These are phyloP conservation scores for Mastigias papua DNA, from an alignment of 30 jellyfish, hydroid and myxozoan genomes.

Conservation along the genomic window DNA sequence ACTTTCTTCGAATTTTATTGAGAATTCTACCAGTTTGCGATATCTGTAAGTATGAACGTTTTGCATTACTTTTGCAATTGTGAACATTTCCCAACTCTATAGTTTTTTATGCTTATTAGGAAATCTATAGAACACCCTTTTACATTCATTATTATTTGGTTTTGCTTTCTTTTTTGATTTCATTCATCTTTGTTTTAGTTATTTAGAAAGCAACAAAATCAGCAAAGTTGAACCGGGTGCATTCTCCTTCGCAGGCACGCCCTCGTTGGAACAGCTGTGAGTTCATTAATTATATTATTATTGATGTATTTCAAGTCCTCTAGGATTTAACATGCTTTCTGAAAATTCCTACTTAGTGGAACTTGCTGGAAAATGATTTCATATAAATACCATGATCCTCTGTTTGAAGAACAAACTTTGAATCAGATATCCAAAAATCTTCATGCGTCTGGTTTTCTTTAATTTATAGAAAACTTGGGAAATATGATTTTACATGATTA, in stretches of 20 bases:
- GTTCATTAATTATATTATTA: not conserved
- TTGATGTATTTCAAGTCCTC: not conserved
- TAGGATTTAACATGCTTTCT: too few species aligned
- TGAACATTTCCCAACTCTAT: not conserved
- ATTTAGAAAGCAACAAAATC: slow-evolving; percentile 65
- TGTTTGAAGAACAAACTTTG: not conserved
- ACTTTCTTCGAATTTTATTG: slow-evolving; percentile 61
- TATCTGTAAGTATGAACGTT: slow-evolving; percentile 49
- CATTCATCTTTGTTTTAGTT: slow-evolving; percentile 1
- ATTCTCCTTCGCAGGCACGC: slow-evolving; percentile 43
- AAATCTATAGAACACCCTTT: not conserved
- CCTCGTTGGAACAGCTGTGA: slow-evolving; percentile 57
- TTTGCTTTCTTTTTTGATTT: not conserved
- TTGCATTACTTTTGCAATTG: too few species aligned
- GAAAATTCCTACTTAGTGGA: too few species aligned
- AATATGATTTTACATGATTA: not conserved
- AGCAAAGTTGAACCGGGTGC: slow-evolving; percentile 56
- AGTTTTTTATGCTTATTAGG: not conserved
- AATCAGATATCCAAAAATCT: too few species aligned
- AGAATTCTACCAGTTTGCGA: slow-evolving; percentile 18
- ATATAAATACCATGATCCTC: not conserved
- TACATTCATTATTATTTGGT: not conserved
- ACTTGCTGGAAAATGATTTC: not conserved
- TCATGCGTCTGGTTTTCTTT: not conserved
- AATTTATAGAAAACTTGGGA: too few species aligned